Base-by-base conservation (phyloP, 1,140 invertebrate species). In the Brachionus sp. region DNA sequence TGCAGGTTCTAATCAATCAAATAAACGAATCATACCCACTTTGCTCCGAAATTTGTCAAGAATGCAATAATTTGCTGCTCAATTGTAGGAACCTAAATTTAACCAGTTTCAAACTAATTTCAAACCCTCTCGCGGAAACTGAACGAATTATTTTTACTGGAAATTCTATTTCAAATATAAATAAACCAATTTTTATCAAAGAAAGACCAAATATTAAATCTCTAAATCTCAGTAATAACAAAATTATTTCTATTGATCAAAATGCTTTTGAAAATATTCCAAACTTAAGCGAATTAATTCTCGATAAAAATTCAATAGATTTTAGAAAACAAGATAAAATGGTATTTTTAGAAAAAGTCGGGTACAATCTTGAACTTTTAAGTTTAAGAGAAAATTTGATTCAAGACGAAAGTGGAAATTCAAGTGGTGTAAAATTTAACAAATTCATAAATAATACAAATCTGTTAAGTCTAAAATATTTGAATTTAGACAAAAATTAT, bases 111-210 rank as follows among this genome's bases (percentile, higher is more conserved):
- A 70, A 39, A 39, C 16, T 70, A 39, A 70, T 70, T 4, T 16
- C 6, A 16, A 70, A 70, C 13, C 35, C 66, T 39, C 16, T 39
- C n/a, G 4, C 29, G 4, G 1, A 19, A 10, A 70, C 66, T 2
- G 35, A 70, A 39, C 33, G 10, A 70, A 70, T 70, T 70, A 70
- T 37, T 37, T 70, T 70, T 70, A 70, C 66, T 3, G 66, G 66
- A 37, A 70, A 70, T 33, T 39, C 33, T 16, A 10, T 70, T 70
- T 19, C 16, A 70, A 19, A 9, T 4, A 39, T 70, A 5, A 19
- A 70, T 39, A 39, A 10, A 19, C n/a, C 66, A 19, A 70, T 70
- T 70, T 70, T 70, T 39, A n/a, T 16, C 7, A n/a, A 39, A 6
- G 7, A 42, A 6, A 19, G n/a, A 44, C 9, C 29, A 5, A 39